Base-by-base conservation (phyloP, 2,888 invertebrate species). In the Tubulanus polymorphus region DNA sequence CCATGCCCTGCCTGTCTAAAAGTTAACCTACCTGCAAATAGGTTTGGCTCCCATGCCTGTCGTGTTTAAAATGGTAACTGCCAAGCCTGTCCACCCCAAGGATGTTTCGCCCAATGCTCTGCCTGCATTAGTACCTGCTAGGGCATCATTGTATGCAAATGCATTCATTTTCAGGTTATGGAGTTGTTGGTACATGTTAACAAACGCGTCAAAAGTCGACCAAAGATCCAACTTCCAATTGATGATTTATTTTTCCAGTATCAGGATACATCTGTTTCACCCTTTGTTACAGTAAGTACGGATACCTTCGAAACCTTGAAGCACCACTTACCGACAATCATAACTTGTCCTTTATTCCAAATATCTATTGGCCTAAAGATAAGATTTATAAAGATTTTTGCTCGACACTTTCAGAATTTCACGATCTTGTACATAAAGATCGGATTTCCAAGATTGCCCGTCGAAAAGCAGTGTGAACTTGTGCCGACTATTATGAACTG, bases 341-440 rank as follows among this genome's bases (percentile, higher is more conserved):
- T 8, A 41, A 41, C 5, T n/a, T 32, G 35, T 32, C 35, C 35
- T 32, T 10, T n/a, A 12, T n/a, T n/a, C n/a, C n/a, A n/a, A n/a
- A n/a, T n/a, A n/a, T n/a, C n/a, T n/a, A n/a, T n/a, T n/a, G n/a
- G n/a, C n/a, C n/a, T n/a, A n/a, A n/a, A n/a, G n/a, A n/a, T 46
- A 30, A 57, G 37, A 49, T 32, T 37, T 25, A 52, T 26, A n/a
- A n/a, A n/a, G n/a, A n/a, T 45, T 51, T 25, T 45, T 10, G 35
- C 35, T n/a, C 32, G 2, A 47, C 48, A 61, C 75, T 71, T 84
- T 23, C 82, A 93, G 88, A 95, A 95, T 79, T 94, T 95, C 75
- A 86, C 91, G 12, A 90, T 94, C 55, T 91, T 95, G 68, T 95
- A 94, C 76, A 88, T 95, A 60, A 92, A 91, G 73, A 85, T 92